Evolutionary conservation across 2,888 invertebrate genomes (phyloP).

Genomic region (Drosophila histrio): DNA sequence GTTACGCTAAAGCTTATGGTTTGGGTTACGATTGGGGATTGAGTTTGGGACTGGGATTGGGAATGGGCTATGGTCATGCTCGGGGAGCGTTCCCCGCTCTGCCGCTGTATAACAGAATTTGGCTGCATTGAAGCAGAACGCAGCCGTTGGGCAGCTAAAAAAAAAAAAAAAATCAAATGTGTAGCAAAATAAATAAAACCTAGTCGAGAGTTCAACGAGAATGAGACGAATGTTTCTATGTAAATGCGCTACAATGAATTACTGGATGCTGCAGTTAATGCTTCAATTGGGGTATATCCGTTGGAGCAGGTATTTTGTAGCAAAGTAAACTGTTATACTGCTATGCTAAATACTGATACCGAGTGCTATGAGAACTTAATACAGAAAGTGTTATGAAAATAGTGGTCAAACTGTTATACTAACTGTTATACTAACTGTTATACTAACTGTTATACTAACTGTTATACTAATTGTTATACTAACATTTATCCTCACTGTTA

Average conservation of each 20-base stretch:
- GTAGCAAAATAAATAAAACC: constrained; percentile 6
- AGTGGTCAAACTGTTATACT: not conserved
- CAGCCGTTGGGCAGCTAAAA: constrained; percentile 64
- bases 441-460: constrained; percentile 2
- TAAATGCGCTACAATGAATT: constrained; percentile 53
- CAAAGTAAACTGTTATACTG: not conserved
- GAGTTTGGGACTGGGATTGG: constrained; percentile 2
- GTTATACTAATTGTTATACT: constrained; percentile 4
- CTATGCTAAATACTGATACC: not conserved
- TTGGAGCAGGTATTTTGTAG: not conserved
- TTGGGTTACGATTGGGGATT: constrained; percentile 6
- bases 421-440: constrained; percentile 2
- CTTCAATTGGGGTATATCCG: not conserved
- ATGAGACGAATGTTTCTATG: constrained; percentile 49
- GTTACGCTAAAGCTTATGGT: constrained; percentile 63
- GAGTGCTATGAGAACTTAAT: too few relatives aligned
- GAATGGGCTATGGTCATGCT: constrained; percentile 19
- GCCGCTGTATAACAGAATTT: constrained; percentile 74
- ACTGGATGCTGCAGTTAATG: not conserved
- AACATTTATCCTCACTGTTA: not conserved
- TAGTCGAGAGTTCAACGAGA: constrained; percentile 38
- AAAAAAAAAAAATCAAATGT: not conserved
- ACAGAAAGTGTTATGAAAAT: too few relatives aligned
- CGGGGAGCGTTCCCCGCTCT: constrained; percentile 45
- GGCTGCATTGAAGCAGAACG: constrained; percentile 78